These are phyloP conservation scores for Ardeotis arabs DNA, from an alignment of 2,113 vertebrate species.

Conservation along the genomic window DNA sequence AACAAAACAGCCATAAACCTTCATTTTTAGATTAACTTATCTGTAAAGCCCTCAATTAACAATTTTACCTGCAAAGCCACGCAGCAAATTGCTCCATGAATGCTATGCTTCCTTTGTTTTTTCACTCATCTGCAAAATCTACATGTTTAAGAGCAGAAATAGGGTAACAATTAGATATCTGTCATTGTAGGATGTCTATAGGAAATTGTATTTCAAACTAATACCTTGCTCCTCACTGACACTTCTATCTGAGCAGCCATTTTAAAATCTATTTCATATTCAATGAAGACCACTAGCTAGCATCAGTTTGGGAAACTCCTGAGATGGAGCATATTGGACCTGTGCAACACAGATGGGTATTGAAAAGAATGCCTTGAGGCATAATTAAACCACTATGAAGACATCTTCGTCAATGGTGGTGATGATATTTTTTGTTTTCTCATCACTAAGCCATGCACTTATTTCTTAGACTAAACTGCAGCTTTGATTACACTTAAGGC, in stretches of 20 bases:
- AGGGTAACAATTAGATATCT: neutral
- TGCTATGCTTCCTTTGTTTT: neutral
- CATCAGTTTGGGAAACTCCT: neutral
- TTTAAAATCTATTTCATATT: conserved; percentile 6
- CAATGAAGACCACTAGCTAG: neutral
- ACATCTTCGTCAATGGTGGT: neutral
- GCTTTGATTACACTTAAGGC: neutral
- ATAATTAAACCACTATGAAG: neutral
- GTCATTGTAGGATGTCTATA: neutral
- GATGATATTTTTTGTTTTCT: neutral
- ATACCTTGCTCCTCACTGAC: neutral
- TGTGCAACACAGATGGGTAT: neutral
- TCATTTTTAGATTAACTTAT: neutral
- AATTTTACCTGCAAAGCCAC: neutral
- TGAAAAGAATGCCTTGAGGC: neutral
- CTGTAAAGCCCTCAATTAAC: neutral
- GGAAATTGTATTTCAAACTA: neutral
- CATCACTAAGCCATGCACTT: neutral
- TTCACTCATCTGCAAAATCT: neutral
- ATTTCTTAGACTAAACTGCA: neutral
- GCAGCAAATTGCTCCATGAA: neutral
- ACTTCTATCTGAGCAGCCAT: neutral
- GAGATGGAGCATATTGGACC: neutral
- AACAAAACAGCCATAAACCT: neutral
- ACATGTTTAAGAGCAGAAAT: neutral